A percentile compares a stretch with the other conserved stretches of the same genome.
These are phyloP conservation scores for Brachionus paranguensis DNA, from an alignment of 1,140 invertebrate genomes.

Conservation along the genomic window DNA sequence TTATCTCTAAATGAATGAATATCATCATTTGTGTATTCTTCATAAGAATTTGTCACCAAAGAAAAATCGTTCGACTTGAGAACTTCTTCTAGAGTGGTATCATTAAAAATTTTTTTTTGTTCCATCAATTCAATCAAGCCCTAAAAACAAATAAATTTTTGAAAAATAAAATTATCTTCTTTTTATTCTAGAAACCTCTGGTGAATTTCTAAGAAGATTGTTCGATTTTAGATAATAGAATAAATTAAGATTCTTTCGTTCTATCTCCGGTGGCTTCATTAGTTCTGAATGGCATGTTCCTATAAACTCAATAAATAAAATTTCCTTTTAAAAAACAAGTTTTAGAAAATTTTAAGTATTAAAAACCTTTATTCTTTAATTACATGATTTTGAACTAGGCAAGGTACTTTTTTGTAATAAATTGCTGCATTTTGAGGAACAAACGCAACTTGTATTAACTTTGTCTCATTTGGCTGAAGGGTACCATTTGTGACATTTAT, in stretches of 20 bases:
- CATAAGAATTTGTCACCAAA: neutral
- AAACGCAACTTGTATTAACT: constrained; percentile 44
- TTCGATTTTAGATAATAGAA: constrained; percentile 47
- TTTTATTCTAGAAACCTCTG: constrained; percentile 47
- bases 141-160: neutral
- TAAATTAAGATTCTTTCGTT: constrained; percentile 46
- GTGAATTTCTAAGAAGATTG: constrained; percentile 49
- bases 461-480: neutral
- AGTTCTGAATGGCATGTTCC: constrained; percentile 53
- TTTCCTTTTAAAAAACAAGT: constrained; percentile 42
- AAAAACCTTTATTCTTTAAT: neutral
- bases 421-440: constrained; percentile 50
- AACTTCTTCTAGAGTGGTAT: neutral
- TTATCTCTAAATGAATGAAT: constrained; percentile 27
- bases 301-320: constrained; percentile 51
- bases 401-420: constrained; percentile 50
- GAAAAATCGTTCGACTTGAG: neutral
- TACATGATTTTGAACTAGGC: constrained; percentile 54
- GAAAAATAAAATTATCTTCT: neutral
- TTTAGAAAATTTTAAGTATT: too few species aligned
- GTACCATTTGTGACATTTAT: neutral
- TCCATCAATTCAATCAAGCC: neutral
- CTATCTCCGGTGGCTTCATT: constrained; percentile 51
- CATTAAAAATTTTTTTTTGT: constrained; percentile 21
- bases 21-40: neutral